These are phyloP conservation scores for Channa maculata DNA, from an alignment of 2,113 vertebrate species.

Conservation along the genomic window DNA sequence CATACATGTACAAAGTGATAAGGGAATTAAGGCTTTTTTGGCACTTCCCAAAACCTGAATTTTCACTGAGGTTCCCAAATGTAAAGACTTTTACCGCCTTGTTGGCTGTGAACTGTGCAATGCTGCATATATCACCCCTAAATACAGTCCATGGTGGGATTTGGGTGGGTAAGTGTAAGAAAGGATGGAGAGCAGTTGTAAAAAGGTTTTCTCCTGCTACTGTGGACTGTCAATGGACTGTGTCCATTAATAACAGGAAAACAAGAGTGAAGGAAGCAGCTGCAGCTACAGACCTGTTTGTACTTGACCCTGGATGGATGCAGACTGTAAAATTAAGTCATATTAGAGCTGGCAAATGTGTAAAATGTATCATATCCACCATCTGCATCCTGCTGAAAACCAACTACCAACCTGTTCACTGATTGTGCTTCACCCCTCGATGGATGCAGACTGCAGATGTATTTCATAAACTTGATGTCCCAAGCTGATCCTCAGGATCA, in stretches of 20 bases:
- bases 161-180: conserved; percentile 47
- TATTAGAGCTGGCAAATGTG: too few relatives aligned
- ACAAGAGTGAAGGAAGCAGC: conserved; percentile 12
- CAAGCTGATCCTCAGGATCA: too few relatives aligned
- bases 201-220: conserved; percentile 30
- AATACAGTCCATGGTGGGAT: conserved; percentile 55
- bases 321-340: too few relatives aligned
- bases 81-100: conserved; percentile 58
- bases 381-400: too few relatives aligned
- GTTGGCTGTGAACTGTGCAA: conserved; percentile 53
- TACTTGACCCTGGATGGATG: too few relatives aligned
- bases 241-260: conserved; percentile 27
- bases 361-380: too few relatives aligned
- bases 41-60: conserved; percentile 48
- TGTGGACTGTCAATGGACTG: conserved; percentile 35
- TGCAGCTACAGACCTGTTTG: conserved; percentile 5
- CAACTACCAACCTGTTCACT: too few relatives aligned
- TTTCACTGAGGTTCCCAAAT: conserved; percentile 40
- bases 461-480: too few relatives aligned
- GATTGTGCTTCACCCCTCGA: too few relatives aligned
- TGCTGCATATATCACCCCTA: conserved; percentile 36
- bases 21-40: conserved; percentile 73
- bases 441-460: too few relatives aligned
- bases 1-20: conserved; percentile 80
- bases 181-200: conserved; percentile 33